phyloP scores from a whole-genome alignment of 2,888 invertebrate species.

The Pollenia labialis region DNA sequence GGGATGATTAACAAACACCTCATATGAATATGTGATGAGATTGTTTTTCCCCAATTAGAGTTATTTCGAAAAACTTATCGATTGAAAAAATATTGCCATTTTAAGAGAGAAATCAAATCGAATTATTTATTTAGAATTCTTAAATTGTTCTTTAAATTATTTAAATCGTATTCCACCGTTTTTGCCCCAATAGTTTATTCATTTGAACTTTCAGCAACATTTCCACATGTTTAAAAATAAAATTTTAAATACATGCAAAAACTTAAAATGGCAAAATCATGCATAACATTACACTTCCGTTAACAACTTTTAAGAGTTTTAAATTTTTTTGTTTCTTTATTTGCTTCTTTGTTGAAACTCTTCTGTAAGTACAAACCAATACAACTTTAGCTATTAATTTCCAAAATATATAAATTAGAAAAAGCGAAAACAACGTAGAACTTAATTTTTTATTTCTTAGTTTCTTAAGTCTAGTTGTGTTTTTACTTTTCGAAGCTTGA shows the following conservation, averaged over 20 bases:
- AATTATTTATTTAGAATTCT: too few relatives aligned
- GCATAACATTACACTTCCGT: slow-evolving; percentile 69
- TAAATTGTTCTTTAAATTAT: too few relatives aligned
- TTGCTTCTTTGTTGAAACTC: background rate
- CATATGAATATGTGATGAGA: too few relatives aligned
- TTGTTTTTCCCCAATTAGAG: too few relatives aligned
- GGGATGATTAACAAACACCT: too few relatives aligned
- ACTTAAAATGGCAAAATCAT: slow-evolving; percentile 59
- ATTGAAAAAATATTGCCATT: too few relatives aligned
- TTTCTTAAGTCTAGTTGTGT: slow-evolving; percentile 15
- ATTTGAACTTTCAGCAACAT: slow-evolving; percentile 24
- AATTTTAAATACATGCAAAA: slow-evolving; percentile 57
- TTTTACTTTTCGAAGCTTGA: background rate
- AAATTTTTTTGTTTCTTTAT: background rate
- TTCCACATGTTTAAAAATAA: slow-evolving; percentile 37
- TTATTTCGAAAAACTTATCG: too few relatives aligned
- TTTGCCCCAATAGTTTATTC: background rate
- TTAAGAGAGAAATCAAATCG: too few relatives aligned
- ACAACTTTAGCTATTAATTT: slow-evolving; percentile 21
- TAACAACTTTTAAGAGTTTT: slow-evolving; percentile 20
- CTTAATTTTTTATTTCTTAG: slow-evolving; percentile 16
- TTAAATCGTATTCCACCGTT: too few relatives aligned
- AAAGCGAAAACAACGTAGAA: background rate
- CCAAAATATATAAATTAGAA: slow-evolving; percentile 7
- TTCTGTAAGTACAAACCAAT: background rate